A percentile compares a stretch with the other conserved stretches of the same genome.
Evolutionary conservation across 2,888 invertebrate genomes (phyloP).

Genomic region (Meandrusa payeni): DNA sequence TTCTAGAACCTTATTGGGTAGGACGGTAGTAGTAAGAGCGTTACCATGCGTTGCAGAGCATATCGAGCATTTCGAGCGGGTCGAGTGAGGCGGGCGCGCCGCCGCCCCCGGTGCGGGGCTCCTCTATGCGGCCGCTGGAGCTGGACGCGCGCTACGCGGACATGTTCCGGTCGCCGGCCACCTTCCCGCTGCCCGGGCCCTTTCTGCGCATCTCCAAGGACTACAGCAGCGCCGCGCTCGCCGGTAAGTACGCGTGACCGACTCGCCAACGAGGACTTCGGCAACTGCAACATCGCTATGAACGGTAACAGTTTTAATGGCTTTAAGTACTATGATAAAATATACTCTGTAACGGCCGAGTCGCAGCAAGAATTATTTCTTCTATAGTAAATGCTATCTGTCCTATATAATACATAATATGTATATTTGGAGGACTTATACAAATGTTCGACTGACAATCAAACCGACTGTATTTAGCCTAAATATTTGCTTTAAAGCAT

Average conservation of each 20-base stretch:
- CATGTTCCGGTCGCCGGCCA: constrained; percentile 81
- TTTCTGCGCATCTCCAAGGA: constrained; percentile 84
- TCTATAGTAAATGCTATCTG: too few species aligned
- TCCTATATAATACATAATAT: too few species aligned
- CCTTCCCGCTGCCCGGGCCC: constrained; percentile 86
- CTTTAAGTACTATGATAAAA: too few species aligned
- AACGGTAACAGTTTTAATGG: too few species aligned
- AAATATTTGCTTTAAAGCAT: constrained; percentile 1
- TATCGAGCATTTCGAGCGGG: constrained; percentile 33
- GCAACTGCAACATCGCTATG: too few species aligned
- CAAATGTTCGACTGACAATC: constrained; percentile 11
- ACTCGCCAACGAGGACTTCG: too few species aligned
- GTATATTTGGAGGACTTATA: too few species aligned
- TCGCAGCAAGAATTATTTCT: too few species aligned
- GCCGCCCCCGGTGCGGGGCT: constrained; percentile 82
- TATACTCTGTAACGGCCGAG: too few species aligned
- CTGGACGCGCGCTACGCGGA: constrained; percentile 85
- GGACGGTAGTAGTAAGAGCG: too few species aligned
- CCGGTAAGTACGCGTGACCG: constrained; percentile 64
- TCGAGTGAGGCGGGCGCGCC: constrained; percentile 73
- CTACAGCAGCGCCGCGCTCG: constrained; percentile 82
- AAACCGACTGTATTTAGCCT: constrained; percentile 12
- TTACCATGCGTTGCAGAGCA: too few species aligned
- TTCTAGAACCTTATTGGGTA: too few species aligned
- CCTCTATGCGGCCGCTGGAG: constrained; percentile 82